Evolutionary conservation across 2,113 vertebrate species (phyloP).

Genomic region (Apteryx owenii): DNA sequence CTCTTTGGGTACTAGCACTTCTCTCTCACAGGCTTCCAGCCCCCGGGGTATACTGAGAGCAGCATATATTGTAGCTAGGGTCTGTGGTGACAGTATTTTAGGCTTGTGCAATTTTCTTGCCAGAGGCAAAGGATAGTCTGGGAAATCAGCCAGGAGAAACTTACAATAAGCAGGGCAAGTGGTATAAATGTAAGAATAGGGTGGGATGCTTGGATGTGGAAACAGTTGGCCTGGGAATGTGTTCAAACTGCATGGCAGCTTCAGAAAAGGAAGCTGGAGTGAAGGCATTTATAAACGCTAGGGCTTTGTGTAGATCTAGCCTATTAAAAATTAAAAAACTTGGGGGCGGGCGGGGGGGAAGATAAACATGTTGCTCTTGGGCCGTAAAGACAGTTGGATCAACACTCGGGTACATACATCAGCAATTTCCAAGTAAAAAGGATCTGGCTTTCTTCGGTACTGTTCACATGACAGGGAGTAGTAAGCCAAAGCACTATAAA

Average conservation of each 20-base stretch:
- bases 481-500: slow-evolving; percentile 30
- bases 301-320: background rate
- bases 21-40: background rate
- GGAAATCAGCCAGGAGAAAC: slow-evolving; percentile 56
- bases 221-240: background rate
- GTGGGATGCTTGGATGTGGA: slow-evolving; percentile 48
- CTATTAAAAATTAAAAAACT: background rate
- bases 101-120: slow-evolving; percentile 48
- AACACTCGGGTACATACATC: background rate
- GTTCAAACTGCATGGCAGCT: slow-evolving; percentile 5
- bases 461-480: background rate
- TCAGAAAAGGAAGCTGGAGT: slow-evolving; percentile 10
- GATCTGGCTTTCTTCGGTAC: background rate
- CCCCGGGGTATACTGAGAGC: background rate
- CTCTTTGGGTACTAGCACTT: background rate
- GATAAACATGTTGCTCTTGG: background rate
- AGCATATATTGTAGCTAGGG: background rate
- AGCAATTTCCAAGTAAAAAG: slow-evolving; percentile 30
- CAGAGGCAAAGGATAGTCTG: slow-evolving; percentile 54
- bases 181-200: slow-evolving; percentile 50
- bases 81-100: slow-evolving; percentile 9
- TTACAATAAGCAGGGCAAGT: slow-evolving; percentile 55
- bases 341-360: background rate
- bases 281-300: background rate
- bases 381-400: slow-evolving; percentile 10